Evolutionary conservation across 1,140 invertebrate genomes (phyloP).

Genomic region (Drosophila gunungcola): DNA sequence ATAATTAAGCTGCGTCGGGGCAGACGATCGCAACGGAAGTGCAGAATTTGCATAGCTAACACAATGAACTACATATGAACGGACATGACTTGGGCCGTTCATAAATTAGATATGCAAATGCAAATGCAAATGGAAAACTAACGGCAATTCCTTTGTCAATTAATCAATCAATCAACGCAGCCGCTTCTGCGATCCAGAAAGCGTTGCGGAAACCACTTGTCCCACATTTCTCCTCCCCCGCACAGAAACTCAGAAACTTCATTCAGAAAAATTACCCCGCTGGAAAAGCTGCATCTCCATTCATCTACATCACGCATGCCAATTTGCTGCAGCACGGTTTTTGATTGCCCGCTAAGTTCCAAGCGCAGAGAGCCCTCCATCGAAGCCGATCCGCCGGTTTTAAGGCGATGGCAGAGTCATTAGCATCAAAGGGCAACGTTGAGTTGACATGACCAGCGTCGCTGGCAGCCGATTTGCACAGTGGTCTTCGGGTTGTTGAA

Average conservation of each 20-base stretch:
- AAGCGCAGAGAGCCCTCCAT: slow-evolving; percentile 40
- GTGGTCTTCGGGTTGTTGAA: background rate
- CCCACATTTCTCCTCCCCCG: slow-evolving; percentile 24
- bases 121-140: slow-evolving; percentile 62
- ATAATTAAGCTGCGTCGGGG: slow-evolving; percentile 72
- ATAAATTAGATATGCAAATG: slow-evolving; percentile 74
- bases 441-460: slow-evolving; percentile 42
- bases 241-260: slow-evolving; percentile 11
- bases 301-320: slow-evolving; percentile 51
- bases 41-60: slow-evolving; percentile 78
- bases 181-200: slow-evolving; percentile 44
- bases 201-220: slow-evolving; percentile 70
- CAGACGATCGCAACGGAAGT: slow-evolving; percentile 58
- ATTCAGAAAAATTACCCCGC: background rate
- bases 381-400: slow-evolving; percentile 30
- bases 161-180: slow-evolving; percentile 80
- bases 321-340: slow-evolving; percentile 59
- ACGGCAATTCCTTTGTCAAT: slow-evolving; percentile 80
- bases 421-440: slow-evolving; percentile 61
- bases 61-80: slow-evolving; percentile 71
- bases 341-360: slow-evolving; percentile 67
- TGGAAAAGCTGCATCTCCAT: slow-evolving; percentile 17
- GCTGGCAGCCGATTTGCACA: slow-evolving; percentile 25
- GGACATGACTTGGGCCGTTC: slow-evolving; percentile 29
- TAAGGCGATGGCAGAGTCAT: slow-evolving; percentile 57